These are phyloP conservation scores for Trematomus bernacchii DNA, from an alignment of 2,797 vertebrate genomes.

Conservation along the genomic window DNA sequence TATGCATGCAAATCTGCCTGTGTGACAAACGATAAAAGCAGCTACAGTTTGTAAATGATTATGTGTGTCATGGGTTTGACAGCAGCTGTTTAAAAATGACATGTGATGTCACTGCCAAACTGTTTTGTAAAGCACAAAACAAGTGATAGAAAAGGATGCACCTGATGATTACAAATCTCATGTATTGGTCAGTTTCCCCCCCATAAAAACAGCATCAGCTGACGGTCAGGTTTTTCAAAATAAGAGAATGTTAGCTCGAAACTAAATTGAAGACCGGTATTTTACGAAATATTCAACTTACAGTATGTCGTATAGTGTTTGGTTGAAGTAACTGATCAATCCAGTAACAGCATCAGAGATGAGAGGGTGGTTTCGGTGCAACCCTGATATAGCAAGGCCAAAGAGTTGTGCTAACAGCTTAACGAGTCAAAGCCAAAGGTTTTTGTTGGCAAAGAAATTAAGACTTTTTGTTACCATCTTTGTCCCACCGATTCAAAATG, in stretches of 20 bases:
- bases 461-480: slow-evolving; percentile 5
- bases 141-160: slow-evolving; percentile 31
- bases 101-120: slow-evolving; percentile 27
- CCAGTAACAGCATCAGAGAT: slow-evolving; percentile 19
- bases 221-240: slow-evolving; percentile 22
- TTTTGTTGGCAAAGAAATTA: slow-evolving; percentile 16
- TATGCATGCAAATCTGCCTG: slow-evolving; percentile 78
- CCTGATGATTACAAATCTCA: slow-evolving; percentile 26
- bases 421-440: slow-evolving; percentile 28
- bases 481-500: slow-evolving; percentile 20
- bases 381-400: slow-evolving; percentile 20
- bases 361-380: slow-evolving; percentile 9
- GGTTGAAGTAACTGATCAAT: slow-evolving; percentile 14
- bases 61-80: slow-evolving; percentile 25
- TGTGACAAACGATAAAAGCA: slow-evolving; percentile 71
- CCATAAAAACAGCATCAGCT: background rate
- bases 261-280: no score
- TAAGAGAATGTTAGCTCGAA: background rate
- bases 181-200: slow-evolving; percentile 1
- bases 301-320: slow-evolving; percentile 39
- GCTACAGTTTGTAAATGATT: slow-evolving; percentile 55
- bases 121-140: slow-evolving; percentile 42
- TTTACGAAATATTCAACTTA: background rate
- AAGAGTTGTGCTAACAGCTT: slow-evolving; percentile 42
- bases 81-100: slow-evolving; percentile 36